Evolutionary conservation across 2,888 invertebrate species (phyloP).

Genomic region (Dicyrtomina minuta): DNA sequence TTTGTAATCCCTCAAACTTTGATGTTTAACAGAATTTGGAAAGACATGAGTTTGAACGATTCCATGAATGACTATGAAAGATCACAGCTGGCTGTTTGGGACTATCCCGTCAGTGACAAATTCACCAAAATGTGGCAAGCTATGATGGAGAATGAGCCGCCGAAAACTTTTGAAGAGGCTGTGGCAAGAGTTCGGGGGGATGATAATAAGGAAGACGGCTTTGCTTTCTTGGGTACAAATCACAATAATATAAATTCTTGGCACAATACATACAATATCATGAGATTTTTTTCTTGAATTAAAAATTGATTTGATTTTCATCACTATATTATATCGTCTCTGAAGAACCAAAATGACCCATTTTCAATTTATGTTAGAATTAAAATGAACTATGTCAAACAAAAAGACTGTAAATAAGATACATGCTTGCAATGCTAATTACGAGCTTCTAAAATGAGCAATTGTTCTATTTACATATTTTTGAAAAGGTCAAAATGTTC

Average conservation of each 20-base stretch:
- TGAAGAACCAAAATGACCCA: no score
- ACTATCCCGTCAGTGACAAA: constrained; percentile 97
- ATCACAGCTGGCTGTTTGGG: constrained; percentile 95
- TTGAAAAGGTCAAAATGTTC: no score
- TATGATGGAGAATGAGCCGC: constrained; percentile 83
- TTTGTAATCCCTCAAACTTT: constrained; percentile 1
- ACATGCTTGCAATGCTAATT: no score
- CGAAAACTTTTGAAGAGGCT: constrained; percentile 76
- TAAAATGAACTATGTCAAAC: no score
- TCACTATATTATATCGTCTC: no score
- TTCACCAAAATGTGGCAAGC: constrained; percentile 99
- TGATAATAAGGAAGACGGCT: constrained; percentile 74
- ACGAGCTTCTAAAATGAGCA: no score
- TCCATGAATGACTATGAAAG: constrained; percentile 84
- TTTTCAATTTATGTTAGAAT: no score
- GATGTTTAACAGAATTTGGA: constrained; percentile 98
- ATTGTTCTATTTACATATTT: no score
- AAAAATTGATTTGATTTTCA: not conserved
- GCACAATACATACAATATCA: no score
- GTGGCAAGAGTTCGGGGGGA: constrained; percentile 68
- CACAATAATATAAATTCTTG: no score
- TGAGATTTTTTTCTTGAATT: not conserved
- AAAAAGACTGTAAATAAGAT: no score
- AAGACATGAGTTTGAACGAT: constrained; percentile 94
- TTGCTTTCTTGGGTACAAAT: constrained; percentile 77